Conservation (phyloP, 2,113 vertebrate genomes). For the Anguilla japonica region DNA sequence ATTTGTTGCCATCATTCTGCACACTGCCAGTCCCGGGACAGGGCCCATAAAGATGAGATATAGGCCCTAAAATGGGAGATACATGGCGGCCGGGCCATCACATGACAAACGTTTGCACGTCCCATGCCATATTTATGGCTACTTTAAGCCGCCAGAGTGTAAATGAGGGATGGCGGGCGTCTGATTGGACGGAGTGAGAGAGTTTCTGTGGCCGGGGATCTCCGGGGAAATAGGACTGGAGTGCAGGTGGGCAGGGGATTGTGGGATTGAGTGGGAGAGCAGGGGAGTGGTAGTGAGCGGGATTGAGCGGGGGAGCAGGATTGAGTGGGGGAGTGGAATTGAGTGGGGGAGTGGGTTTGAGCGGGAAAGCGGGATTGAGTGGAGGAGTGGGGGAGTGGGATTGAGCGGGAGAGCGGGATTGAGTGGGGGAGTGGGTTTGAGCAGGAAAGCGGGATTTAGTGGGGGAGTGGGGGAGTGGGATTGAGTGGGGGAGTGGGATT, state of each 20-base stretch:
- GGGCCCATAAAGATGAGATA: conserved; percentile 64
- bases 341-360: too few relatives aligned
- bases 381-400: too few relatives aligned
- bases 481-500: too few relatives aligned
- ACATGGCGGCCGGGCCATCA: conserved; percentile 48
- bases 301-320: too few relatives aligned
- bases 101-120: conserved; percentile 61
- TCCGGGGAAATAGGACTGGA: conserved; percentile 32
- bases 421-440: too few relatives aligned
- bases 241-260: not conserved
- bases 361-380: too few relatives aligned
- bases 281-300: too few relatives aligned
- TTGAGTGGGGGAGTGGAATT: too few relatives aligned
- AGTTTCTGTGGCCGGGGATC: conserved; percentile 28
- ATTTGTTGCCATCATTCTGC: conserved; percentile 60
- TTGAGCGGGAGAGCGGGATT: too few relatives aligned
- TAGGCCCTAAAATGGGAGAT: conserved; percentile 57
- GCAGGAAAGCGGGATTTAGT: too few relatives aligned
- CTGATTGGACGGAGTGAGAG: conserved; percentile 63
- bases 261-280: not conserved
- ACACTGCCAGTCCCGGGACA: conserved; percentile 53
- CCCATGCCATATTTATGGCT: conserved; percentile 63
- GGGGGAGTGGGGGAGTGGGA: too few relatives aligned
- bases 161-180: conserved; percentile 62
- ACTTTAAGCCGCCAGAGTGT: conserved; percentile 61